Evolutionary conservation across 92 coral and sea anemone genomes (phyloP).

Genomic region (Porites divaricata): DNA sequence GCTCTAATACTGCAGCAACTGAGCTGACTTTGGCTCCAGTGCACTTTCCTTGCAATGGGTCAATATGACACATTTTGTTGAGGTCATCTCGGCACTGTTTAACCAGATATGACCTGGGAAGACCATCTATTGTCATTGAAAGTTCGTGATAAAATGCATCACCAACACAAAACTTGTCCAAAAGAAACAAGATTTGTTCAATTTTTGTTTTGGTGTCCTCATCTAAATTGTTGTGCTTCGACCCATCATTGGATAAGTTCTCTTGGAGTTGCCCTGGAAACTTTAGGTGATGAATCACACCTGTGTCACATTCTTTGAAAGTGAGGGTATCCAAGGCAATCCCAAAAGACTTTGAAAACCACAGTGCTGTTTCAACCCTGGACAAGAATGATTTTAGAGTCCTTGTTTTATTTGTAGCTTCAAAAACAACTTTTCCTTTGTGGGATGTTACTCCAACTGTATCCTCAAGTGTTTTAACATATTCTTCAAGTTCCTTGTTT

Average conservation of each 20-base stretch:
- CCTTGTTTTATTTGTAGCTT: neutral
- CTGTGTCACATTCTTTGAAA: neutral
- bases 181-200: conserved; percentile 19
- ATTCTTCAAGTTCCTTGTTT: no score
- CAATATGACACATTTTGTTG: conserved; percentile 1
- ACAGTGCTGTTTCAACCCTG: neutral
- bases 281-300: neutral
- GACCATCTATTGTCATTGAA: conserved; percentile 12
- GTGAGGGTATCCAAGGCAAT: neutral
- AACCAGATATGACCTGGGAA: neutral
- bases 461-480: no score
- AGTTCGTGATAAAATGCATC: conserved; percentile 52
- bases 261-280: neutral
- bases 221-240: neutral
- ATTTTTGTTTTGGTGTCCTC: conserved; percentile 12
- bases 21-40: no score
- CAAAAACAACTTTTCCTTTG: no score
- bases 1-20: neutral
- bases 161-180: conserved; percentile 65
- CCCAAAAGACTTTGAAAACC: conserved; percentile 9
- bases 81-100: neutral
- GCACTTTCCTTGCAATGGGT: neutral
- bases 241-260: neutral
- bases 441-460: neutral
- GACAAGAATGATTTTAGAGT: neutral